Conservation (phyloP, 2,797 vertebrate species). For the Enteromius afrohamiltoni region DNA sequence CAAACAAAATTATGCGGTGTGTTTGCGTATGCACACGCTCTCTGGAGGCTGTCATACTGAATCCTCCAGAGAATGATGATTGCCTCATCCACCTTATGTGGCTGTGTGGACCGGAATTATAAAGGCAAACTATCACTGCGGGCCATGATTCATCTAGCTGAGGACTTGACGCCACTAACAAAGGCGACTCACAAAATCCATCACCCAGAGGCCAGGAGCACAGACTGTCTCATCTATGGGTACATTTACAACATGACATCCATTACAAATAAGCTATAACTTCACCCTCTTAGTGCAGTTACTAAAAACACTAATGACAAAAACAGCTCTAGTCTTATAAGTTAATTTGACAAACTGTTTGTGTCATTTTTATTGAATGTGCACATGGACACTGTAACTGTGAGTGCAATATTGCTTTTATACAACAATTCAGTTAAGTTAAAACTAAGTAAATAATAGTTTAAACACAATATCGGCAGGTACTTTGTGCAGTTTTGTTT, state of each 20-base stretch:
- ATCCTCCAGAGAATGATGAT: slow-evolving; percentile 25
- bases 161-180: slow-evolving; percentile 47
- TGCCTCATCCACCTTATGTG: slow-evolving; percentile 33
- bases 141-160: slow-evolving; percentile 37
- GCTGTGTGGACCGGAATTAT: slow-evolving; percentile 40
- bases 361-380: not conserved
- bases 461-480: not conserved
- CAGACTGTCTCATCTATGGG: slow-evolving; percentile 32
- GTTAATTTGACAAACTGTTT: not conserved
- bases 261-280: slow-evolving; percentile 36
- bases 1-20: slow-evolving; percentile 39
- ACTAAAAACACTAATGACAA: slow-evolving; percentile 22
- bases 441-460: not conserved
- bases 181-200: slow-evolving; percentile 26
- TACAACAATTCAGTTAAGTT: not conserved
- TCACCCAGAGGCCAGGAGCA: slow-evolving; percentile 32
- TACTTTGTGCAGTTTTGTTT: not conserved
- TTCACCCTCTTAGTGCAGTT: slow-evolving; percentile 34
- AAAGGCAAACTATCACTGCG: slow-evolving; percentile 31
- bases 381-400: not conserved
- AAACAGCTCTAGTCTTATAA: slow-evolving; percentile 1
- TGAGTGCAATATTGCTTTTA: not conserved
- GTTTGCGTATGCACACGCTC: slow-evolving; percentile 42
- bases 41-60: slow-evolving; percentile 26
- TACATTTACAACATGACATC: slow-evolving; percentile 34